Evolutionary conservation across 1,140 invertebrate genomes (phyloP).

Genomic region (Caenorhabditis remanei): DNA sequence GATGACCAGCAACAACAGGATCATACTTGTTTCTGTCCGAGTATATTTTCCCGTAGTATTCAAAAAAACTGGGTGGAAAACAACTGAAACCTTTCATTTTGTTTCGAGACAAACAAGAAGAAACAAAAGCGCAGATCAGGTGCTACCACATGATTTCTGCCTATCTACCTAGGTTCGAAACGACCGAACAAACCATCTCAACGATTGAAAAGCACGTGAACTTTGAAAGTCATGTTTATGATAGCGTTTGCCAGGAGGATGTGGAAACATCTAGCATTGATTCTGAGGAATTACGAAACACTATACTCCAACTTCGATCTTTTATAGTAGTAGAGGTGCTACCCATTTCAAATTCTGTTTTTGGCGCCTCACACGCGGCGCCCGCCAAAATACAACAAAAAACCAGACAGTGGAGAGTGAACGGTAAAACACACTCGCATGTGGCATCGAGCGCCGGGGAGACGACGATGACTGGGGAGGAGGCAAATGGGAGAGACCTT

Average conservation of each 20-base stretch:
- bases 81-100: slow-evolving; percentile 1
- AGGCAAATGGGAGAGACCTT: slow-evolving; percentile 23
- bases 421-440: slow-evolving; percentile 19
- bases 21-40: neutral
- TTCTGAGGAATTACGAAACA: neutral
- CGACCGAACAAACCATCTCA: neutral
- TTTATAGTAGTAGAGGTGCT: neutral
- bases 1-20: slow-evolving; percentile 13
- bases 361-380: slow-evolving; percentile 10
- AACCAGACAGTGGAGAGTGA: slow-evolving; percentile 32
- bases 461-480: neutral
- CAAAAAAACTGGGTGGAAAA: neutral
- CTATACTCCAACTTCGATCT: neutral
- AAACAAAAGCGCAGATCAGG: neutral
- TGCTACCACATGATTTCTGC: neutral
- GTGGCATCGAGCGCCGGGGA: neutral
- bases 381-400: slow-evolving; percentile 35
- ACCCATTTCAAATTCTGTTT: slow-evolving; percentile 28
- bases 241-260: neutral
- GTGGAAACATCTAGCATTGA: neutral
- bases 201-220: neutral
- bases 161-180: neutral
- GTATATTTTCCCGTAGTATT: no score
- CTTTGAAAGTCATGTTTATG: neutral
- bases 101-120: neutral